These are phyloP conservation scores for Mormoops blainvillei DNA, from an alignment of 2,113 vertebrate genomes.

Conservation along the genomic window DNA sequence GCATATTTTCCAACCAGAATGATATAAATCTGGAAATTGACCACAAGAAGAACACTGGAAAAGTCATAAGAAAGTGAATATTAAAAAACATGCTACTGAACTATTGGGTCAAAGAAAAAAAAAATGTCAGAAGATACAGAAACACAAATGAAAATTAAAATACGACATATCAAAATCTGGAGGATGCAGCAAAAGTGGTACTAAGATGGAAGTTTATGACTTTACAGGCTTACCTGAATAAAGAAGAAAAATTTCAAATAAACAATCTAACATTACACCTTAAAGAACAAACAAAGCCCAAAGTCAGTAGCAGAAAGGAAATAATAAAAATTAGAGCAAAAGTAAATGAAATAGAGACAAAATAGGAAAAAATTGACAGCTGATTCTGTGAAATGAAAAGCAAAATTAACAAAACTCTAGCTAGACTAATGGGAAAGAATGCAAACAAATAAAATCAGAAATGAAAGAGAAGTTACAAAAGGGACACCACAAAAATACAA, in stretches of 20 bases:
- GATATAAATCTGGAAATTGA: no score
- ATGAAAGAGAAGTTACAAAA: not conserved
- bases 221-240: not conserved
- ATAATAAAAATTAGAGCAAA: not conserved
- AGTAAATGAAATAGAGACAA: not conserved
- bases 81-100: not conserved
- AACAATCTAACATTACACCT: not conserved
- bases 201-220: not conserved
- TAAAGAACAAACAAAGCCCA: not conserved
- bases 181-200: not conserved
- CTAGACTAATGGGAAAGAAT: not conserved
- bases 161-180: not conserved
- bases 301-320: not conserved
- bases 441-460: not conserved
- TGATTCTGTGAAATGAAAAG: not conserved
- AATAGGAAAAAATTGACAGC: not conserved
- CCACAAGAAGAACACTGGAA: no score
- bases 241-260: not conserved
- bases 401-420: not conserved
- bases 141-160: not conserved
- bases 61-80: not conserved
- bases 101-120: not conserved
- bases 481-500: not conserved
- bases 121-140: not conserved
- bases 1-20: no score